Conservation (phyloP, 2,113 vertebrate genomes). For the Pelodiscus sinensis region DNA sequence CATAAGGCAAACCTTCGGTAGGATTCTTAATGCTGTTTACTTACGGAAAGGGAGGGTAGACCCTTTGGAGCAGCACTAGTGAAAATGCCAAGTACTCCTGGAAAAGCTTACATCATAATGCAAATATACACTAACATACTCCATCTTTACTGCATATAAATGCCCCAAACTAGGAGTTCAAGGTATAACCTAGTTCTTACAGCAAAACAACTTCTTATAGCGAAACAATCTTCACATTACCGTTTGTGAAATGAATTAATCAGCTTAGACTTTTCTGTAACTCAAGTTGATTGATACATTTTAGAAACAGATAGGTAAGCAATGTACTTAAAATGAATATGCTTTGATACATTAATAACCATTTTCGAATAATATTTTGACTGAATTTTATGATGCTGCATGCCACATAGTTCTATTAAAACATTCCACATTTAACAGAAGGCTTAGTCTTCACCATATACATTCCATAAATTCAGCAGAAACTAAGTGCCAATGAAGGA, state of each 20-base stretch:
- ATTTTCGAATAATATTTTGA: constrained; percentile 19
- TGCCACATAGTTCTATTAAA: constrained; percentile 70
- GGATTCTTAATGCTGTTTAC: not conserved
- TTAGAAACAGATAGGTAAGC: not conserved
- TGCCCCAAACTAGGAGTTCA: not conserved
- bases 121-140: not conserved
- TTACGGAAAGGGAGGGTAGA: not conserved
- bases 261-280: not conserved
- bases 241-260: not conserved
- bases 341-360: constrained; percentile 21
- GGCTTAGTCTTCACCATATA: constrained; percentile 63
- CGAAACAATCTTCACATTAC: not conserved
- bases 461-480: constrained; percentile 69
- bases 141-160: not conserved
- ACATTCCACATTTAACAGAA: constrained; percentile 49
- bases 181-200: not conserved
- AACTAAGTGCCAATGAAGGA: constrained; percentile 68
- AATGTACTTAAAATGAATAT: not conserved
- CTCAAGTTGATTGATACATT: not conserved
- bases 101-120: not conserved
- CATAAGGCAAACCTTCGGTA: not conserved
- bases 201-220: too few species aligned
- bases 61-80: not conserved
- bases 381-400: constrained; percentile 62
- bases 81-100: not conserved